Evolutionary conservation across 2,888 invertebrate species (phyloP), one percentile per base, ranked within the genome.

Genomic region (Atrina japonica): DNA sequence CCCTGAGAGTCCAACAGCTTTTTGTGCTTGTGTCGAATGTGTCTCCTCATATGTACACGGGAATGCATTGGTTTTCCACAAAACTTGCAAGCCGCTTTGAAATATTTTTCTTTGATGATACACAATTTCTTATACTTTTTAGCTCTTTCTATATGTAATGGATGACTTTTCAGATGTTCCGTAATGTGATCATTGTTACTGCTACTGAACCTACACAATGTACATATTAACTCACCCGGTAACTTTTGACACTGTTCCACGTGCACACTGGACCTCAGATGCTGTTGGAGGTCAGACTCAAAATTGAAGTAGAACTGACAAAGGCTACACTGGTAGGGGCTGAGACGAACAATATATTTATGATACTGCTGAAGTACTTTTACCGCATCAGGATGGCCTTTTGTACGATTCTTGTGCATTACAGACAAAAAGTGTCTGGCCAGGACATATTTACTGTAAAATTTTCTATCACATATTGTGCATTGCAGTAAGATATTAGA

Each of bases 301-400:
- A 73, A 75, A 88, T 96, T 96, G 81, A 95, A 95, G 88, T 95
- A 97, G 90, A 95, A 97, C 68, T 93, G 93, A 88, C 97, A 97
- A 16, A 95, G 93, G 49, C 93, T 93, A 87, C 97, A 97, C 90
- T 96, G 96, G 87, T 94, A 97, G 0, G 96, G 96, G 55, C 95
- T 94, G 82, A 96, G 95, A 70, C 94, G 92, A 6, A 96, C 94
- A 74, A 97, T 94, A 70, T 94, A 93, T 75, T 93, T 93, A 86
- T 96, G 96, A 88, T 96, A 94, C 63, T 94, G 93, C 40, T 96
- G 91, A 61, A 96, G 93, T 85, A 95, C 92, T 61, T 93, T 59
- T 35, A 84, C 73, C 11, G 93, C 92, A 30, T 91, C 91, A 3
- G 93, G 92, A 73, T 85, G 80, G 6, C 70, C 78, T 40, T 71